Base-by-base conservation (phyloP, 2,888 invertebrate genomes). In the Pediacus dermestoides region DNA sequence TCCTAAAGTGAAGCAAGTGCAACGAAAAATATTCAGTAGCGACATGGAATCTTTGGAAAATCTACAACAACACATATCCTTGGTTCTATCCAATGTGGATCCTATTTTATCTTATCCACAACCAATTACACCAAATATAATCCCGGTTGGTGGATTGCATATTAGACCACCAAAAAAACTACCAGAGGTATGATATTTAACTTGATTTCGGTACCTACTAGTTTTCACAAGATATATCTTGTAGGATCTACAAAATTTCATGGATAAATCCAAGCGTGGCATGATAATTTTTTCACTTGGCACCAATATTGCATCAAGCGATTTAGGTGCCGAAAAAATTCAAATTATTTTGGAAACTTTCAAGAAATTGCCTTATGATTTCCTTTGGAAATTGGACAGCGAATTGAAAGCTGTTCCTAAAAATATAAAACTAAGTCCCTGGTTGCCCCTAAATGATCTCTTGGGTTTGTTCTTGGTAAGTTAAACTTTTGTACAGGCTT, bases 381-480 rank as follows among this genome's bases (percentile, higher is more conserved):
- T 71, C 2, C 34, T 72, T n/a, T 70, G 68, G 70, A 70, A 68
- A 54, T 68, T 60, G 51, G 66, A 66, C 40, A 60, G 61, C 10
- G 44, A 47, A 7, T 46, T 64, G 30, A 46, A 49, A 2, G 52
- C 60, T 34, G 21, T 65, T 14, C 66, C 70, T 0, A 47, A 53
- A 30, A 71, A 72, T 50, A 64, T 72, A 1, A 31, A 39, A 4
- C 39, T 38, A 18, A 30, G 36, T 9, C 16, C 36, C 10, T 42
- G 42, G 39, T 28, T 42, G 8, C 45, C 42, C 4, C 37, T 39
- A 22, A 46, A 42, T 30, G 46, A 39, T 30, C 16, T 44, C 26
- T 26, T 44, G 30, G 44, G 39, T 34, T 16, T 16, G 23, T 16
- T 25, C n/a, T 15, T 1, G 11, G 3, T 10, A 7, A n/a, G n/a